These are phyloP conservation scores for Eurypyga helias DNA, from an alignment of 2,113 vertebrate species.

Conservation along the genomic window DNA sequence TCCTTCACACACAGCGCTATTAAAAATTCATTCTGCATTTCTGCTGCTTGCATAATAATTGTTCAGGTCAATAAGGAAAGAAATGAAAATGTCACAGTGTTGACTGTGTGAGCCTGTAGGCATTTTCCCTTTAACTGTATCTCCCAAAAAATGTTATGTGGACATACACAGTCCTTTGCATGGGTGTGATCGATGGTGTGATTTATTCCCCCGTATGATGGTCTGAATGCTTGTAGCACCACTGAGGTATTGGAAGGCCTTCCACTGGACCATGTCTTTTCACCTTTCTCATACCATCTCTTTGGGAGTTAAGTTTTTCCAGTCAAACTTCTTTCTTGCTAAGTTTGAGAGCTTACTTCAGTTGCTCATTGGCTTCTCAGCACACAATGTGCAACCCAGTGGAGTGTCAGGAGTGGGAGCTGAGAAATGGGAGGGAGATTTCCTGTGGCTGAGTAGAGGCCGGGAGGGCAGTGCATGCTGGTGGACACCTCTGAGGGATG, in stretches of 20 bases:
- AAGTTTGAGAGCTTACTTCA: background rate
- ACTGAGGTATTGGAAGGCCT: background rate
- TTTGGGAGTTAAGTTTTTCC: background rate
- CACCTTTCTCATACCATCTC: background rate
- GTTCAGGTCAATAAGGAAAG: conserved; percentile 15
- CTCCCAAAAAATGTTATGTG: accelerated
- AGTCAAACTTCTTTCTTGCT: background rate
- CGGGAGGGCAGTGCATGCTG: background rate
- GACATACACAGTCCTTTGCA: background rate
- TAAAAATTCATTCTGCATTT: conserved; percentile 50
- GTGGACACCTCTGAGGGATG: background rate
- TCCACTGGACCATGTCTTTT: background rate
- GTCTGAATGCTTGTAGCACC: background rate
- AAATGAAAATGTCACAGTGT: background rate
- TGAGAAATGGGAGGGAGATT: background rate
- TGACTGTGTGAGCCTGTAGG: background rate
- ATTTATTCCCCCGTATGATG: background rate
- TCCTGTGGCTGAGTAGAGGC: background rate
- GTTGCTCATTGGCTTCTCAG: background rate
- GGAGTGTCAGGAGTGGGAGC: background rate
- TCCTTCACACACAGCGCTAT: background rate
- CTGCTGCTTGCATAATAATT: conserved; percentile 24
- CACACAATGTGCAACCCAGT: background rate
- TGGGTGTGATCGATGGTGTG: background rate
- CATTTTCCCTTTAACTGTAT: background rate